phyloP scores from a whole-genome alignment of 2,113 vertebrate species.

The Nycticorax nycticorax region DNA sequence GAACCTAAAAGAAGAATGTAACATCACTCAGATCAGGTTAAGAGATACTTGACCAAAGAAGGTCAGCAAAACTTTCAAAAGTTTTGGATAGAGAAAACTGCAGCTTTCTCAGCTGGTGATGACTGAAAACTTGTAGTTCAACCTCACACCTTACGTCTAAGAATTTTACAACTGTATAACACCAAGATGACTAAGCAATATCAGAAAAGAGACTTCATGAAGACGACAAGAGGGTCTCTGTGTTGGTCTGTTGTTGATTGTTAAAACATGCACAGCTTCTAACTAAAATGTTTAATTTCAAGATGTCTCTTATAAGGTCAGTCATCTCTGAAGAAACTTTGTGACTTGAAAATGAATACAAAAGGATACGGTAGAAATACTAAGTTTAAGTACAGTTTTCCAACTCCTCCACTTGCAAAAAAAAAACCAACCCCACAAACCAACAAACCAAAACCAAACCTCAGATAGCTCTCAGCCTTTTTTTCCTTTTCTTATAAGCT shows the following conservation, averaged over 20 bases:
- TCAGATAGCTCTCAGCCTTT: background rate
- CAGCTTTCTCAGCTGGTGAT: conserved; percentile 24
- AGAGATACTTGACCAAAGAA: background rate
- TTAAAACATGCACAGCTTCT: conserved; percentile 4
- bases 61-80: conserved; percentile 44
- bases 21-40: background rate
- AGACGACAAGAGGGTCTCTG: background rate
- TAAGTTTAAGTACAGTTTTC: background rate
- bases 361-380: background rate
- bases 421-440: too few relatives aligned
- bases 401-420: background rate
- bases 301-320: background rate
- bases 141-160: conserved; percentile 11
- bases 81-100: background rate
- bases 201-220: background rate
- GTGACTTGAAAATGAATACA: background rate
- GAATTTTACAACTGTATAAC: background rate
- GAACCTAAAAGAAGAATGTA: background rate
- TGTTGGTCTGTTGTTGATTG: background rate
- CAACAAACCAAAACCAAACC: too few relatives aligned
- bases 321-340: background rate
- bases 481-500: background rate
- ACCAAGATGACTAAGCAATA: background rate
- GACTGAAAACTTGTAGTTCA: background rate
- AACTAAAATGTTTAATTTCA: background rate